Evolutionary conservation across 2,888 invertebrate genomes (phyloP), one percentile per base, ranked within the genome.

Genomic region (Tenthredo mesomela): DNA sequence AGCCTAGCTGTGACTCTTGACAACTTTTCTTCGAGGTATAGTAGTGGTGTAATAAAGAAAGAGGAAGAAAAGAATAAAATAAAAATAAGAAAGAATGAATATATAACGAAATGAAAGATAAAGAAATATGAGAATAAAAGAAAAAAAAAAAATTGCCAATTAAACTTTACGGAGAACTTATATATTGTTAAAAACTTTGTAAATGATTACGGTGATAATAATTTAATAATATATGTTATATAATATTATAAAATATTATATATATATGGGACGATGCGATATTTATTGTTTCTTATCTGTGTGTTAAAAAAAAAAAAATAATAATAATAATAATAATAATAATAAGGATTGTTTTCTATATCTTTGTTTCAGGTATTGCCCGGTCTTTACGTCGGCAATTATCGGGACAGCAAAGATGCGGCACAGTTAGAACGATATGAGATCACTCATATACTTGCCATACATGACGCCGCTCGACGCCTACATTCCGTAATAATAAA

Each of bases 301-400:
- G 47, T 47, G 15, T 47, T 43, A 0, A 43, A 12, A 43, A 12
- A 43, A 43, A n/a, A n/a, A n/a, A n/a, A n/a, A n/a, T n/a, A n/a
- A n/a, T n/a, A n/a, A n/a, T n/a, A n/a, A n/a, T n/a, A n/a, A n/a
- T n/a, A n/a, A n/a, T n/a, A n/a, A n/a, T n/a, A n/a, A n/a, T n/a
- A n/a, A n/a, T n/a, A n/a, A n/a, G n/a, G 4, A n/a, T 40, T 71
- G 3, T 65, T 65, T 29, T 65, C 15, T 29, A 10, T 65, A 21
- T 25, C 15, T 29, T 12, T 25, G n/a, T 25, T 33, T 0, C 94
- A 98, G 98, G 97, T 99, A 91, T 95, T 99, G 91, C 97, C 98
- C 89, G 98, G 99, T 88, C 96, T 99, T 85, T 99, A 98, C 94
- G 96, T 99, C 90, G 99, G 99, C 86, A 99, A 98, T 94, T 98